Base-by-base conservation (phyloP, 2,888 invertebrate species). In the Serripes groenlandicus region DNA sequence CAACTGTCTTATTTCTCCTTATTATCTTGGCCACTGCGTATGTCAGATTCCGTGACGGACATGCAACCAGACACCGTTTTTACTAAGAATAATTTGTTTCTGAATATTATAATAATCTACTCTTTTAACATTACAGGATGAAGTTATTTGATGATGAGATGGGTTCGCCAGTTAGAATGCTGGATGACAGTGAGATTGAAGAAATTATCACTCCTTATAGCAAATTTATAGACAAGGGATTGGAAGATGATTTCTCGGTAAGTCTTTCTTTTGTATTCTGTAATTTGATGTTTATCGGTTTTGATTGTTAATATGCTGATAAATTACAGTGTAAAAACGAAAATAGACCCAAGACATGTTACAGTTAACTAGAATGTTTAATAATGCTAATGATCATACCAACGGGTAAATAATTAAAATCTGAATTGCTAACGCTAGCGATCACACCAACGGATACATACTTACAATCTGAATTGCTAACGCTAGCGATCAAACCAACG, bases 161-260 rank as follows among this genome's bases (percentile, higher is more conserved):
- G 1, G 69, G 42, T 56, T 76, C 75, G n/a, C 75, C 75, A 7
- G 56, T 66, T 21, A 32, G 23, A 32, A 34, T 21, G 49, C 52
- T 35, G 28, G 60, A 42, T 23, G 72, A 75, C 34, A 34, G 58
- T 23, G 58, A 26, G 26, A 58, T 28, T 28, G 58, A 58, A 26
- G 58, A 58, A 58, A 28, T 58, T 26, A 26, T 58, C 58, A 58
- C 58, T 28, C 58, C 58, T 58, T 81, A 58, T 37, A 70, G 56
- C 37, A 71, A 52, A 75, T 81, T 30, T 52, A 75, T 49, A 81
- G 75, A 42, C 70, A 71, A 56, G 69, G 49, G 23, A 68, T n/a
- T n/a, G n/a, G 26, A 56, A 81, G 75, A 70, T 54, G 66, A 49
- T 32, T 42, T 72, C 37, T 72, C 72, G 49, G 21, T 72, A 42